A percentile compares a stretch with the other conserved stretches of the same genome.
phyloP scores from a whole-genome alignment of 2,888 invertebrate genomes.

The Parnassius smintheus region DNA sequence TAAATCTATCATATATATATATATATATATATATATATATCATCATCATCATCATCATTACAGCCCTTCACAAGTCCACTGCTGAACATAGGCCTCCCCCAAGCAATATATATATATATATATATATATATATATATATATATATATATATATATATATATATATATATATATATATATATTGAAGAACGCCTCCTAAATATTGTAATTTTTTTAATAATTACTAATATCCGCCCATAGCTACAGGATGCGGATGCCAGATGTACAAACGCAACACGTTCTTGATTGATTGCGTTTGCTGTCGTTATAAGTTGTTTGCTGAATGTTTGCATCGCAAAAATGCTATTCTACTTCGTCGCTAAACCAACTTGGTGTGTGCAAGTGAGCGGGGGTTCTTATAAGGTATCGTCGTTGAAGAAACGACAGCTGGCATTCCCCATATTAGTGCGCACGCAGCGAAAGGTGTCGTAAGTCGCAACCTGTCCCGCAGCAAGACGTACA shows the following conservation, averaged over 20 bases:
- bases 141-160: too few species aligned
- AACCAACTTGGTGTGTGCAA: constrained; percentile 45
- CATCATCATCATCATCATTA: too few species aligned
- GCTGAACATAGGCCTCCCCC: too few species aligned
- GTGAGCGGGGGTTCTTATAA: constrained; percentile 45
- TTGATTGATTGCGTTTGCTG: constrained; percentile 34
- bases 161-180: too few species aligned
- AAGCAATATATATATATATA: too few species aligned
- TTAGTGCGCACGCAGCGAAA: constrained; percentile 50
- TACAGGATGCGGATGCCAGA: constrained; percentile 22
- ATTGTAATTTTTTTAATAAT: too few species aligned
- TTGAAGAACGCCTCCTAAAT: too few species aligned
- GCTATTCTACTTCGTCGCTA: constrained; percentile 34
- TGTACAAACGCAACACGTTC: constrained; percentile 21
- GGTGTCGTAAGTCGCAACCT: constrained; percentile 47
- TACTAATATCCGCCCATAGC: background rate
- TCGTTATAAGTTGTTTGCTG: constrained; percentile 37
- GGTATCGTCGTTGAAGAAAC: constrained; percentile 49
- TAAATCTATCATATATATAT: too few species aligned
- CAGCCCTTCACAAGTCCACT: too few species aligned
- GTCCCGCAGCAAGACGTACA: constrained; percentile 38
- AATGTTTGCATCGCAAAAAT: constrained; percentile 40
- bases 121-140: too few species aligned
- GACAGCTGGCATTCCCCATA: constrained; percentile 50
- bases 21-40: too few species aligned